Evolutionary conservation across 2,888 invertebrate species (phyloP).

Genomic region (Drosophila lacicola): DNA sequence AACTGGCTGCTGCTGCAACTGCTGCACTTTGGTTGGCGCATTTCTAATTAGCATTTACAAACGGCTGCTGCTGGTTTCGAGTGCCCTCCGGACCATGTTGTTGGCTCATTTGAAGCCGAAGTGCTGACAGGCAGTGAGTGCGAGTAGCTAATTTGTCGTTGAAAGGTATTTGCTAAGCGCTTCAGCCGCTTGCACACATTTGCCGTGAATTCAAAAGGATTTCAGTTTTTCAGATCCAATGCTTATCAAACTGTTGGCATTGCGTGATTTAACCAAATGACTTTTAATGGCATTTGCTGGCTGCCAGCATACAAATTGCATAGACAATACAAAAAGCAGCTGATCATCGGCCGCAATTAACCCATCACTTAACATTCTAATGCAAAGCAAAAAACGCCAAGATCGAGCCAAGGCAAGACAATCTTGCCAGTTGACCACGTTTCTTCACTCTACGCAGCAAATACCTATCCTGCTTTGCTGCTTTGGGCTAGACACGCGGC

Average conservation of each 20-base stretch:
- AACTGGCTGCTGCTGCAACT: conserved; percentile 7
- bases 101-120: conserved; percentile 58
- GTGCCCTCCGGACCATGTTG: conserved; percentile 28
- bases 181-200: conserved; percentile 16
- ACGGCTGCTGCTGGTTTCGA: conserved; percentile 46
- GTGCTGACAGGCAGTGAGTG: conserved; percentile 58
- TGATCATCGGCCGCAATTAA: conserved; percentile 59
- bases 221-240: conserved; percentile 7
- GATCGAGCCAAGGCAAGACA: conserved; percentile 25
- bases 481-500: conserved; percentile 21
- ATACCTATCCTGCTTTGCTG: conserved; percentile 37
- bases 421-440: conserved; percentile 13
- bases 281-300: conserved; percentile 1
- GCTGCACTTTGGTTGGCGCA: conserved; percentile 50
- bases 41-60: conserved; percentile 77
- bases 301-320: conserved; percentile 1
- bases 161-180: conserved; percentile 42
- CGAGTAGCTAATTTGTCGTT: conserved; percentile 51
- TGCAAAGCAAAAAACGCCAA: conserved; percentile 29
- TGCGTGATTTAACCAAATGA: conserved; percentile 18
- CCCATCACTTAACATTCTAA: conserved; percentile 79
- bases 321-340: conserved; percentile 38
- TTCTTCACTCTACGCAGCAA: not conserved
- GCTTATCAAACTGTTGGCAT: conserved; percentile 16
- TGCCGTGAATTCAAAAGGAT: not conserved